Percentiles rank a stretch among this genome's conserved stretches.
These are phyloP conservation scores for Paradoxurus hermaphroditus DNA, from an alignment of 2,113 vertebrate species.

Conservation along the genomic window DNA sequence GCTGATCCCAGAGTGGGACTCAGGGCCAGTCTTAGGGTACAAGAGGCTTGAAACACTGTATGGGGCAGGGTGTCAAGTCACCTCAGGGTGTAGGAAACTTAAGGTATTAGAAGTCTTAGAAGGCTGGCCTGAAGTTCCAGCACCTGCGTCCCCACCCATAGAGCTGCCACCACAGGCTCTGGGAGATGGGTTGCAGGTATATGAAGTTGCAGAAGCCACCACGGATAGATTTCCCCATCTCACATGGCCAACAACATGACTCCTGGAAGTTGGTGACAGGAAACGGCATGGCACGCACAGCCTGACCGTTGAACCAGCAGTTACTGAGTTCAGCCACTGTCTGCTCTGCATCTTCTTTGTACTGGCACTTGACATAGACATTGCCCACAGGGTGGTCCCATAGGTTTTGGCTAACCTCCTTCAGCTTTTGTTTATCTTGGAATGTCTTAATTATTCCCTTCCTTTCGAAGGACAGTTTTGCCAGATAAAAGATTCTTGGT, in stretches of 20 bases:
- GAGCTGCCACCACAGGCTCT: slow-evolving; percentile 34
- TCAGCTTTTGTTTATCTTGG: neutral
- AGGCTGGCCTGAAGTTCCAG: neutral
- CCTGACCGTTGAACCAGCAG: slow-evolving; percentile 45
- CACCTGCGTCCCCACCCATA: neutral
- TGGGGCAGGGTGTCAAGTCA: neutral
- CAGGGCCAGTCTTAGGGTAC: neutral
- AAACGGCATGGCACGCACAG: slow-evolving; percentile 33
- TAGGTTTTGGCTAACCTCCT: slow-evolving; percentile 22
- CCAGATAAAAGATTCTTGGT: neutral
- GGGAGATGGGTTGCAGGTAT: slow-evolving; percentile 41
- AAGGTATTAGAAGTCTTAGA: neutral
- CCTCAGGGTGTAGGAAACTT: neutral
- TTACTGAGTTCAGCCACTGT: slow-evolving; percentile 45
- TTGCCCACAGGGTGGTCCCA: slow-evolving; percentile 61
- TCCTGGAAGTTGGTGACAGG: slow-evolving; percentile 54
- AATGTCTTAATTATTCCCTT: neutral
- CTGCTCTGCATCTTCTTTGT: slow-evolving; percentile 30
- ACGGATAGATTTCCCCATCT: slow-evolving; percentile 50
- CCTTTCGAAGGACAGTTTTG: neutral
- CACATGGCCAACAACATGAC: slow-evolving; percentile 38
- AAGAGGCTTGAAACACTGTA: neutral
- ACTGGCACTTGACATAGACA: slow-evolving; percentile 53
- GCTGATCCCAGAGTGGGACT: neutral
- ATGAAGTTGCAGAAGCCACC: slow-evolving; percentile 65